A percentile compares a stretch with the other conserved stretches of the same genome.
phyloP scores from a whole-genome alignment of 2,888 invertebrate genomes.

The Neria commutata region DNA sequence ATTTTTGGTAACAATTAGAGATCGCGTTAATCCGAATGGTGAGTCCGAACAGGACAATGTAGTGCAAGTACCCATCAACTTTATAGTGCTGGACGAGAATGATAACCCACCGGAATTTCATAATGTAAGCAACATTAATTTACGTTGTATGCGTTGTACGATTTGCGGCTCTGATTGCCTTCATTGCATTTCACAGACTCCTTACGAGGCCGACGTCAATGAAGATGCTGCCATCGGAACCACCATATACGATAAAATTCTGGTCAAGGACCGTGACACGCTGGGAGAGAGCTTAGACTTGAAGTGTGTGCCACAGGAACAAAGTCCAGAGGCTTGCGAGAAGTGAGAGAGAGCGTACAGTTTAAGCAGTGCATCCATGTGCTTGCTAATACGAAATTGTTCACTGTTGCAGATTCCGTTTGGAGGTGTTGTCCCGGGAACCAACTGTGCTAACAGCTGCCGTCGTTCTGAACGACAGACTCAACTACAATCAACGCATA shows the following conservation, averaged over 20 bases:
- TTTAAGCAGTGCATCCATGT: neutral
- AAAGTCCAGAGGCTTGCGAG: slow-evolving; percentile 58
- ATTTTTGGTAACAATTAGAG: slow-evolving; percentile 82
- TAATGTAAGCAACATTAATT: slow-evolving; percentile 70
- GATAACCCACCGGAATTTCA: slow-evolving; percentile 84
- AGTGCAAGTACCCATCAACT: slow-evolving; percentile 77
- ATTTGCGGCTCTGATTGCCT: no score
- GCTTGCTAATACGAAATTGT: no score
- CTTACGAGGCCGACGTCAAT: slow-evolving; percentile 78
- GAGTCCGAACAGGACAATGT: slow-evolving; percentile 72
- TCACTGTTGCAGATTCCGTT: slow-evolving; percentile 47
- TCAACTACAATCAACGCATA: slow-evolving; percentile 80
- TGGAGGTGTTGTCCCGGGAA: slow-evolving; percentile 52
- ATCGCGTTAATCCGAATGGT: slow-evolving; percentile 68
- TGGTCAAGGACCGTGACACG: slow-evolving; percentile 79
- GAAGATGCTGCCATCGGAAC: slow-evolving; percentile 78
- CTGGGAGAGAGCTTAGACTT: slow-evolving; percentile 83
- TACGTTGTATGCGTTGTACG: neutral
- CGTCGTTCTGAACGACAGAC: slow-evolving; percentile 71
- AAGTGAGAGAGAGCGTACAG: slow-evolving; percentile 43
- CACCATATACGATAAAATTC: slow-evolving; percentile 74
- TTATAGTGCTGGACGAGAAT: slow-evolving; percentile 86
- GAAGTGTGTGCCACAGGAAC: slow-evolving; percentile 66
- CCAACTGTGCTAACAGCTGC: slow-evolving; percentile 76
- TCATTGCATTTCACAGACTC: slow-evolving; percentile 66